phyloP scores from a whole-genome alignment of 2,888 invertebrate species.

The Digitonthophagus gazella region DNA sequence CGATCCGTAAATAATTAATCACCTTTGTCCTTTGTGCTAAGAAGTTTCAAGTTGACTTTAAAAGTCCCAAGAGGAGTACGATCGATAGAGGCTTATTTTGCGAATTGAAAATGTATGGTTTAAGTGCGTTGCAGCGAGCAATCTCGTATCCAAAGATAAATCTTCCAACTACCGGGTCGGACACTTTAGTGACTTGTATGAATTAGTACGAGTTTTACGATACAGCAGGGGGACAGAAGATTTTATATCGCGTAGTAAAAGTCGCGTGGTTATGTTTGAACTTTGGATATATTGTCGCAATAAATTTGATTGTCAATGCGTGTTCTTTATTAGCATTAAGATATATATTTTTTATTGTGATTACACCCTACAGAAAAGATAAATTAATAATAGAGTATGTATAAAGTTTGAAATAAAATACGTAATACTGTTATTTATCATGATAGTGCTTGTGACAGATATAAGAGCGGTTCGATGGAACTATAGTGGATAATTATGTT shows the following conservation, averaged over 20 bases:
- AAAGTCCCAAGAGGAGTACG: not conserved
- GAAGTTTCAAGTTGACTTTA: not conserved
- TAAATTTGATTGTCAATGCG: not conserved
- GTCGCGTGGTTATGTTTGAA: not conserved
- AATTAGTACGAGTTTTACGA: not conserved
- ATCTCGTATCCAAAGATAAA: not conserved
- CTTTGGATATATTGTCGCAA: not conserved
- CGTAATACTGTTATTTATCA: no score
- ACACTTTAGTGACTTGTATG: not conserved
- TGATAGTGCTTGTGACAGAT: no score
- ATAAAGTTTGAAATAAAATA: no score
- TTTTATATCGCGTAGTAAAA: not conserved
- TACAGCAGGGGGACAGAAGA: not conserved
- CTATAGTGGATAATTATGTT: no score
- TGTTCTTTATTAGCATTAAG: no score
- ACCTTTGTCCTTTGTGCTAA: not conserved
- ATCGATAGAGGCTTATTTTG: not conserved
- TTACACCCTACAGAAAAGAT: no score
- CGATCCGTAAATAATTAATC: not conserved
- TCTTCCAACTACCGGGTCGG: not conserved
- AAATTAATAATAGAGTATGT: no score
- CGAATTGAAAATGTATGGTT: not conserved
- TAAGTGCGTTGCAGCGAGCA: not conserved
- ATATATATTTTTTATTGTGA: no score
- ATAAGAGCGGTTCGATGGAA: no score